These are phyloP conservation scores for Hydropsyche tenuis DNA, from an alignment of 1,140 invertebrate genomes.

Conservation along the genomic window DNA sequence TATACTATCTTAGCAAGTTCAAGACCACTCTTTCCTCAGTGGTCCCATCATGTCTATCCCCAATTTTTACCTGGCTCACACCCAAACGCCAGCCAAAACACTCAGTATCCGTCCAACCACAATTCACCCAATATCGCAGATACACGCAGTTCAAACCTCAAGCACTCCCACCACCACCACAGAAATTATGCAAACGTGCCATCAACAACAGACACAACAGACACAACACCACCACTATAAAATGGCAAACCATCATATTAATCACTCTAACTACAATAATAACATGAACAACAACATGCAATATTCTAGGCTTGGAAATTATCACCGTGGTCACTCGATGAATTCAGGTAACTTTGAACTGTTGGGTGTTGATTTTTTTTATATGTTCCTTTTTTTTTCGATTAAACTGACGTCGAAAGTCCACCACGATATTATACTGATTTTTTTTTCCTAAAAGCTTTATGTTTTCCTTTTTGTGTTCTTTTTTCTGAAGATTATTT, in stretches of 20 bases:
- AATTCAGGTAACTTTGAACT: constrained; percentile 66
- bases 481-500: too few species aligned
- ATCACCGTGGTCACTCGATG: constrained; percentile 64
- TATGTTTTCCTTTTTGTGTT: too few species aligned
- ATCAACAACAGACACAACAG: constrained; percentile 52
- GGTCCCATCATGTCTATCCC: constrained; percentile 91
- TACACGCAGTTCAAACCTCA: constrained; percentile 65
- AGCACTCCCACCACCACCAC: constrained; percentile 64
- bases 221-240: constrained; percentile 59
- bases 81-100: constrained; percentile 69
- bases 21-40: constrained; percentile 86
- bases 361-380: constrained; percentile 21
- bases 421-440: too few species aligned
- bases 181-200: constrained; percentile 59
- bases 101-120: constrained; percentile 60
- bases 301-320: constrained; percentile 61
- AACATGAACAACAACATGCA: constrained; percentile 64
- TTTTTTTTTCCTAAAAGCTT: too few species aligned
- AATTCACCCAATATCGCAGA: constrained; percentile 50
- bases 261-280: constrained; percentile 59
- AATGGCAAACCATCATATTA: constrained; percentile 63
- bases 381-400: neutral
- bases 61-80: constrained; percentile 88
- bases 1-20: constrained; percentile 52
- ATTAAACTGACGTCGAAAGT: neutral